Base-by-base conservation (phyloP, 2,113 vertebrate species). In the Strix uralensis region DNA sequence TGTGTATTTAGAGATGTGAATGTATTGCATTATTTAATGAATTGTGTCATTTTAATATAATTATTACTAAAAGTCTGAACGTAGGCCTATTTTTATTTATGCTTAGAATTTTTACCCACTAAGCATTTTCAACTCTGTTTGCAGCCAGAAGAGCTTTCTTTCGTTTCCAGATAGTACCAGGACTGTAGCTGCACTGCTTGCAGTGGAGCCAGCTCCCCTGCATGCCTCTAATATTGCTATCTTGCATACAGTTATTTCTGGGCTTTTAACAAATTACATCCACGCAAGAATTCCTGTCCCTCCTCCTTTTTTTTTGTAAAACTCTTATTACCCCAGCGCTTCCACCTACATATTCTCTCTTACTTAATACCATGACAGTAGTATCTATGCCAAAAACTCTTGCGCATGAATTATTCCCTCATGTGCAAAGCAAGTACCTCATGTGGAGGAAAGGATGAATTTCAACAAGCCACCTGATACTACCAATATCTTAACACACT, bases 1-100 rank as follows among this genome's bases (percentile, higher is more conserved):
- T 97, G 91, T 89, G 73, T 96, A 95, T 97, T 97, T 97, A 97
- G 94, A 97, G 81, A 97, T 96, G 90, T 86, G 95, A 96, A 94
- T 81, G 83, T 77, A 95, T 86, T 97, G 91, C 91, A 91, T 94
- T 96, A 94, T 96, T 96, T 96, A 97, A 97, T 97, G 93, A 96
- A 95, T 96, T 92, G 72, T 97, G 97, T 96, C 88, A 95, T 95
- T 97, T 96, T 95, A 97, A 97, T 97, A 77, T 81, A 93, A 96
- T 96, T 92, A 96, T 94, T 97, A 94, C 85, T 94, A 96, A 93
- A 96, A 97, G 46, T 88, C 87, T 84, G 63, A 96, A 94, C 25
- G 15, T 94, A 93, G 95, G 94, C 80, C 84, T 94, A 34, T 84
- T 95, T 95, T 95, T 97, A 94, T 89, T 96, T 95, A 94, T 86